These are phyloP conservation scores for Typhlichthys eigenmanni DNA, from an alignment of 2,797 vertebrate species.

Conservation along the genomic window DNA sequence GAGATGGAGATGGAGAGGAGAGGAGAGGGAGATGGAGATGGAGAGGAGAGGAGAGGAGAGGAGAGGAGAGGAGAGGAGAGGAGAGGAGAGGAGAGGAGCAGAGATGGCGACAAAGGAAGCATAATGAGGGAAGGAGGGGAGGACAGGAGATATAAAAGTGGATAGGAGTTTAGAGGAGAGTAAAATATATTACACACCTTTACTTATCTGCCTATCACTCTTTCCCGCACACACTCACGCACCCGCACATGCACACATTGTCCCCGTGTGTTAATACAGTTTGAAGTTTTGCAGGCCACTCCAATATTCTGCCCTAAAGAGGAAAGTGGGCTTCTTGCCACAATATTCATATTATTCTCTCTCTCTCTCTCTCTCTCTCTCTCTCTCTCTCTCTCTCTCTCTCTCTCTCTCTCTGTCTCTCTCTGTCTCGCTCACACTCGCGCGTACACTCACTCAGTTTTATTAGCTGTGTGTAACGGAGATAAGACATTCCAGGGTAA, in stretches of 20 bases:
- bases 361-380: slow-evolving; percentile 3
- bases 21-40: neutral
- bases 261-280: slow-evolving; percentile 46
- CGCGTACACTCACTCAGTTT: slow-evolving; percentile 37
- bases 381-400: slow-evolving; percentile 9
- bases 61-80: neutral
- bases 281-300: slow-evolving; percentile 70
- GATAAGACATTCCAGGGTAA: slow-evolving; percentile 65
- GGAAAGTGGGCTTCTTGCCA: slow-evolving; percentile 54
- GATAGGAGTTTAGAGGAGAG: neutral
- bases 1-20: neutral
- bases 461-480: slow-evolving; percentile 63
- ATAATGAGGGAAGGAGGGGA: neutral
- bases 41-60: neutral
- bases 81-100: neutral
- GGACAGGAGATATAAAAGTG: neutral
- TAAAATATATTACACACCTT: neutral
- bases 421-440: neutral
- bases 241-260: slow-evolving; percentile 23
- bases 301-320: slow-evolving; percentile 71
- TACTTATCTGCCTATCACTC: slow-evolving; percentile 5
- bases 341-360: slow-evolving; percentile 36
- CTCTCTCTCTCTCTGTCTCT: slow-evolving; percentile 9
- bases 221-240: neutral
- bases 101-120: neutral